A percentile compares a stretch with the other conserved stretches of the same genome.
These are phyloP conservation scores for Lasius fuliginosus DNA, from an alignment of 2,888 invertebrate genomes.

Conservation along the genomic window DNA sequence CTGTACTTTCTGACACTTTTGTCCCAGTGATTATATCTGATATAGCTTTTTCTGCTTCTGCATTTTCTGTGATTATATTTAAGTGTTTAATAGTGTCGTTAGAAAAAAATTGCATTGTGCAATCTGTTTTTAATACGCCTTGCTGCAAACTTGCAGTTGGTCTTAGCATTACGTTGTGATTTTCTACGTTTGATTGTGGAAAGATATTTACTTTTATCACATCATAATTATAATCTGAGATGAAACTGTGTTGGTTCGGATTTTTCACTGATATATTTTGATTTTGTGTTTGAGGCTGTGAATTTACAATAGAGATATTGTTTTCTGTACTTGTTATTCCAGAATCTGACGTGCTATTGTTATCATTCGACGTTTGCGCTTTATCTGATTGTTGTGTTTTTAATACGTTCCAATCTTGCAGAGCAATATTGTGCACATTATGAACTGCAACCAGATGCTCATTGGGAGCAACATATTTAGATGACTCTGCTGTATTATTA, in stretches of 20 bases:
- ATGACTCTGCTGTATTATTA: slow-evolving; percentile 57
- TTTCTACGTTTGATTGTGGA: slow-evolving; percentile 22
- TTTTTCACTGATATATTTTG: slow-evolving; percentile 40
- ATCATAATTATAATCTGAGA: slow-evolving; percentile 52
- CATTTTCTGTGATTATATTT: slow-evolving; percentile 52
- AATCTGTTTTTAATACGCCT: slow-evolving; percentile 53
- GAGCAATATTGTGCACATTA: slow-evolving; percentile 66
- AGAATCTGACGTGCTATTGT: slow-evolving; percentile 40
- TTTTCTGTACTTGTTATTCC: slow-evolving; percentile 33
- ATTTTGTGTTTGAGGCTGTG: slow-evolving; percentile 45
- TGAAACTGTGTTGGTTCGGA: slow-evolving; percentile 44
- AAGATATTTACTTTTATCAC: slow-evolving; percentile 51
- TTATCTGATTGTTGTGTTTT: slow-evolving; percentile 53
- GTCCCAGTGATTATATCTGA: slow-evolving; percentile 39
- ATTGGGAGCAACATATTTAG: slow-evolving; percentile 65
- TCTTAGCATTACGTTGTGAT: slow-evolving; percentile 23
- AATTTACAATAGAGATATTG: slow-evolving; percentile 40
- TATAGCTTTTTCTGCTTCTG: slow-evolving; percentile 81
- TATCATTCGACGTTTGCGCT: neutral
- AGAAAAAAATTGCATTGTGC: slow-evolving; percentile 57
- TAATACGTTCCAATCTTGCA: slow-evolving; percentile 77
- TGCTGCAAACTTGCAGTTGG: slow-evolving; percentile 21
- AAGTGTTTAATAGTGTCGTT: slow-evolving; percentile 50
- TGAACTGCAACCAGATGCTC: slow-evolving; percentile 58
- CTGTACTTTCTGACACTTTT: slow-evolving; percentile 15